Conservation (phyloP, 2,113 vertebrate species). For the Anhinga rufa region DNA sequence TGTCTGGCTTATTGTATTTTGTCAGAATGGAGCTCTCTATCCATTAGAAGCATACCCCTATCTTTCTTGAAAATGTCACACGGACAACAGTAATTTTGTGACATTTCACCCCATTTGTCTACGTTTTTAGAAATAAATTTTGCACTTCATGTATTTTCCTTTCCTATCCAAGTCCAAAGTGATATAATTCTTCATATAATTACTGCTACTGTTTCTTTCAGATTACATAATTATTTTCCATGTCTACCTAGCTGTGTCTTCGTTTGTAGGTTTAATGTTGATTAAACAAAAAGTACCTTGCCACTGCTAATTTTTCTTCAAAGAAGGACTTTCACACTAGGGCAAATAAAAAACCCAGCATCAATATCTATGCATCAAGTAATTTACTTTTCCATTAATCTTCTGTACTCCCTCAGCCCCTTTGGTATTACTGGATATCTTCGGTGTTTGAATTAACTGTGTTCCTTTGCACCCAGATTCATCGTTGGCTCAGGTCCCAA, state of each 20-base stretch:
- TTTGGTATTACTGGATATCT: not conserved
- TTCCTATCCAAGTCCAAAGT: not conserved
- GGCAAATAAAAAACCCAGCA: not conserved
- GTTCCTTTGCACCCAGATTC: not conserved
- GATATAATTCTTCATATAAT: constrained; percentile 2
- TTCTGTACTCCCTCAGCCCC: not conserved
- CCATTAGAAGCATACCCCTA: not conserved
- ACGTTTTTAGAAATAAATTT: not conserved
- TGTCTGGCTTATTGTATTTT: not conserved
- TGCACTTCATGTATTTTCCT: not conserved
- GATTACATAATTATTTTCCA: not conserved
- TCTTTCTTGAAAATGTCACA: not conserved
- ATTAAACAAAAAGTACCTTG: not conserved
- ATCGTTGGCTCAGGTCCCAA: not conserved
- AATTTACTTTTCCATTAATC: not conserved
- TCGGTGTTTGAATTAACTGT: not conserved
- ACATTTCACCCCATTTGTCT: not conserved
- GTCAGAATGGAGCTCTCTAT: not conserved
- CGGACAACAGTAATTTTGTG: not conserved
- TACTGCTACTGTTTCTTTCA: not conserved
- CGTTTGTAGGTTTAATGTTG: not conserved
- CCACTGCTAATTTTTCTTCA: constrained; percentile 12
- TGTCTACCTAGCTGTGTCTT: not conserved
- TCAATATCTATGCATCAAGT: not conserved
- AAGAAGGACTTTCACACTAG: not conserved